Percentiles rank a stretch among this genome's conserved stretches.
phyloP scores from a whole-genome alignment of 2,888 invertebrate genomes.

The Nipponacmea schrenckii region DNA sequence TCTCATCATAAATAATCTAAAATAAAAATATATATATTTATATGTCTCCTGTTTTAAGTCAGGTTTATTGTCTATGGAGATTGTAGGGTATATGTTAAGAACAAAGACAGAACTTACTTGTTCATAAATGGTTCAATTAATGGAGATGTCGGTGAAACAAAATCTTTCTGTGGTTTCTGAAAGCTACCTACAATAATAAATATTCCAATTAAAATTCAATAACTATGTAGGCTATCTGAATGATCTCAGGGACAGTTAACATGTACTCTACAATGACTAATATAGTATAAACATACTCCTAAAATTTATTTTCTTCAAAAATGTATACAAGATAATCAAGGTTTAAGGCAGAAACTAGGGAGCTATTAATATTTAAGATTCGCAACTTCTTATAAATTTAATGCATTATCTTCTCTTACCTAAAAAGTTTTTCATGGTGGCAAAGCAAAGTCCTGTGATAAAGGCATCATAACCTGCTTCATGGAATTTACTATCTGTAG shows the following conservation, averaged over 20 bases:
- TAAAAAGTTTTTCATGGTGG: constrained; percentile 78
- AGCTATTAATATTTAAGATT: no score
- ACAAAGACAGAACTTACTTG: constrained; percentile 70
- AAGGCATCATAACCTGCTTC: constrained; percentile 90
- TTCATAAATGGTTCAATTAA: constrained; percentile 77
- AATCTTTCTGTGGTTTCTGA: constrained; percentile 42
- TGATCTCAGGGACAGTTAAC: no score
- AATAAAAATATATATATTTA: constrained; percentile 40
- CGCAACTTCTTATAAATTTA: no score
- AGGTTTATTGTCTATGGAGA: no score
- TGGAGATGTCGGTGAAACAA: constrained; percentile 69
- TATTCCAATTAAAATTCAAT: background rate
- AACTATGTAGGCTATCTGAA: no score
- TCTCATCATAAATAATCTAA: constrained; percentile 73
- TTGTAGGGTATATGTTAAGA: no score
- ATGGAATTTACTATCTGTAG: constrained; percentile 71
- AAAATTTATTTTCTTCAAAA: no score
- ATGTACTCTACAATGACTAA: no score
- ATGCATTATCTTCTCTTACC: constrained; percentile 64
- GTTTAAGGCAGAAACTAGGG: no score
- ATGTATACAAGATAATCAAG: no score
- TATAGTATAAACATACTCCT: no score
- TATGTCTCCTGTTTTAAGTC: no score
- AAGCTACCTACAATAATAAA: constrained; percentile 43
- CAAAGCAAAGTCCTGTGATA: constrained; percentile 82